Conservation (phyloP, 2,797 vertebrate species). For the Scleropages formosus region DNA sequence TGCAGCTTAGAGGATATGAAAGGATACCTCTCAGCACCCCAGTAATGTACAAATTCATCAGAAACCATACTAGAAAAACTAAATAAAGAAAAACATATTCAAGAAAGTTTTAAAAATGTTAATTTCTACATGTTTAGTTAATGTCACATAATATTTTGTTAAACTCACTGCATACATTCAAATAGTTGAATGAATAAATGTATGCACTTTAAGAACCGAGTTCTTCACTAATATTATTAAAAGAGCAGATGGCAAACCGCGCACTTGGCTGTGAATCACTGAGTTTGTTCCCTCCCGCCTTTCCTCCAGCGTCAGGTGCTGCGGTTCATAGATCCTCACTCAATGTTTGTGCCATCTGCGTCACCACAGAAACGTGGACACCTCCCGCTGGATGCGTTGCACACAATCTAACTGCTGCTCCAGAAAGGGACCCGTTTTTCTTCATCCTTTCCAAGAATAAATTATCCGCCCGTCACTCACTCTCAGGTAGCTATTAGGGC, state of each 20-base stretch:
- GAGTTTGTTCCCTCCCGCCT: neutral
- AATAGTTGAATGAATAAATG: no score
- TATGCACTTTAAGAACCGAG: no score
- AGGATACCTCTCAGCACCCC: neutral
- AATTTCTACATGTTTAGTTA: no score
- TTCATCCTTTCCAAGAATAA: neutral
- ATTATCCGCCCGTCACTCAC: neutral
- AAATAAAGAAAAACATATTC: no score
- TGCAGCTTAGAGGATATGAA: neutral
- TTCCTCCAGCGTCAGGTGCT: conserved; percentile 4
- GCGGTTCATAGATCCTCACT: neutral
- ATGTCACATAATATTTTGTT: no score
- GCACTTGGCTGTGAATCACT: no score
- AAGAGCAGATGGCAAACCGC: neutral
- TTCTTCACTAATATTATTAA: no score
- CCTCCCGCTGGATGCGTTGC: neutral
- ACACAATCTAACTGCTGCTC: neutral
- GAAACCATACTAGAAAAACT: no score
- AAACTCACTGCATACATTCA: no score
- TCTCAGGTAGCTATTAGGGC: no score
- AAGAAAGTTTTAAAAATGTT: no score
- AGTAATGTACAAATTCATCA: neutral
- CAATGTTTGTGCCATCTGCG: conserved; percentile 22
- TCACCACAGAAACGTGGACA: conserved; percentile 4
- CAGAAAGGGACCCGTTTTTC: neutral